A percentile compares a stretch with the other conserved stretches of the same genome.
phyloP scores from a whole-genome alignment of 2,797 vertebrate species.

The Poecilia gillii region DNA sequence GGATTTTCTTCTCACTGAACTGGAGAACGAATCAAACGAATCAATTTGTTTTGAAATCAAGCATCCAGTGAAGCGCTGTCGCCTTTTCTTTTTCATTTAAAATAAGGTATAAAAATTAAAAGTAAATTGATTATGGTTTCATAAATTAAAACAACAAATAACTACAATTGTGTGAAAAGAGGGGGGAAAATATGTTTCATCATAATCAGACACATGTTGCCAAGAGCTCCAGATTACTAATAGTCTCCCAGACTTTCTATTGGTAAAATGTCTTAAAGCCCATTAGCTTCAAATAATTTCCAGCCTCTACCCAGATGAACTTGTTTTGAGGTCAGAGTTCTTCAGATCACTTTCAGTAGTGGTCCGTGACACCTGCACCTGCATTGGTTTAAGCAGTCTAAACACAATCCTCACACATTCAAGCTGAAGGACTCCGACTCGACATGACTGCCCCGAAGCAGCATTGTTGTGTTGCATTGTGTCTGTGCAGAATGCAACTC shows the following conservation, averaged over 20 bases:
- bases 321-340: not conserved
- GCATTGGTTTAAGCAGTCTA: not conserved
- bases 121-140: not conserved
- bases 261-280: not conserved
- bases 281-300: not conserved
- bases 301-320: not conserved
- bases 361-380: not conserved
- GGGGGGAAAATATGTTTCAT: not conserved
- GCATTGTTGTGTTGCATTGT: not conserved
- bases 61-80: not conserved
- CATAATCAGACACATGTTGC: not conserved
- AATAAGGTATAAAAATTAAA: not conserved
- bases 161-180: not conserved
- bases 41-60: not conserved
- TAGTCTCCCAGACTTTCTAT: not conserved
- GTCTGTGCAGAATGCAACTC: not conserved
- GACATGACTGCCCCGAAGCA: not conserved
- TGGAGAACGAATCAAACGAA: not conserved
- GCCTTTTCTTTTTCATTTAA: not conserved
- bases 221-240: not conserved
- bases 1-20: not conserved
- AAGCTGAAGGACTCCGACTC: not conserved
- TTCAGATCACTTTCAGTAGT: not conserved
- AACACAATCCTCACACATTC: not conserved
- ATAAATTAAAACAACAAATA: not conserved